phyloP scores from a whole-genome alignment of 2,888 invertebrate genomes.

The Spisula subtruncata region DNA sequence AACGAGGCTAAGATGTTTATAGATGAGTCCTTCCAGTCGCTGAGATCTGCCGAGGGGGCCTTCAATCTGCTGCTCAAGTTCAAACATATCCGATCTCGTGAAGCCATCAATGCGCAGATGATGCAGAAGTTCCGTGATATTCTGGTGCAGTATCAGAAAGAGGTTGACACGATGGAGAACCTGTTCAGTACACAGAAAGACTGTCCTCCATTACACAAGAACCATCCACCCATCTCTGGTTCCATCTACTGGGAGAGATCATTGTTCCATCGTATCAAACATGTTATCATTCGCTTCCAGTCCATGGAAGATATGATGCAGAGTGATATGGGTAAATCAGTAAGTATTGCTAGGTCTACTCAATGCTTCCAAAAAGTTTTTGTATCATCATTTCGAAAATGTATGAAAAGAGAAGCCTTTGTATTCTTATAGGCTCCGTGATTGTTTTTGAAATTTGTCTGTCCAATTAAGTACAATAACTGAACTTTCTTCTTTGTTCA shows the following conservation, averaged over 20 bases:
- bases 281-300: slow-evolving; percentile 93
- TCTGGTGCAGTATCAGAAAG: slow-evolving; percentile 94
- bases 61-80: slow-evolving; percentile 94
- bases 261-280: slow-evolving; percentile 93
- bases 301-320: slow-evolving; percentile 92
- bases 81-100: slow-evolving; percentile 93
- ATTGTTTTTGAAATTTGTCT: no score
- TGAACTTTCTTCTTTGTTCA: no score
- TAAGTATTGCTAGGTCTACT: slow-evolving; percentile 73
- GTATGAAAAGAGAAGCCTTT: no score
- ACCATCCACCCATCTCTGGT: slow-evolving; percentile 94
- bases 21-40: slow-evolving; percentile 94
- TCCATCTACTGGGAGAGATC: slow-evolving; percentile 95
- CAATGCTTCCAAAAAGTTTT: no score
- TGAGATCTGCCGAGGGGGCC: slow-evolving; percentile 94
- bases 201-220: slow-evolving; percentile 91
- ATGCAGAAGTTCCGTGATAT: slow-evolving; percentile 94
- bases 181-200: slow-evolving; percentile 86
- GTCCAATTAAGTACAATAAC: no score
- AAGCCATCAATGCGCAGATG: slow-evolving; percentile 92
- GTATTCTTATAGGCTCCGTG: no score
- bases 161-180: slow-evolving; percentile 90
- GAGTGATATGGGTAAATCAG: slow-evolving; percentile 91
- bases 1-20: slow-evolving; percentile 94
- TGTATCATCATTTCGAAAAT: no score